These are phyloP conservation scores for Schizopygopsis malacanthus DNA, from an alignment of 2,797 vertebrate species.

Conservation along the genomic window DNA sequence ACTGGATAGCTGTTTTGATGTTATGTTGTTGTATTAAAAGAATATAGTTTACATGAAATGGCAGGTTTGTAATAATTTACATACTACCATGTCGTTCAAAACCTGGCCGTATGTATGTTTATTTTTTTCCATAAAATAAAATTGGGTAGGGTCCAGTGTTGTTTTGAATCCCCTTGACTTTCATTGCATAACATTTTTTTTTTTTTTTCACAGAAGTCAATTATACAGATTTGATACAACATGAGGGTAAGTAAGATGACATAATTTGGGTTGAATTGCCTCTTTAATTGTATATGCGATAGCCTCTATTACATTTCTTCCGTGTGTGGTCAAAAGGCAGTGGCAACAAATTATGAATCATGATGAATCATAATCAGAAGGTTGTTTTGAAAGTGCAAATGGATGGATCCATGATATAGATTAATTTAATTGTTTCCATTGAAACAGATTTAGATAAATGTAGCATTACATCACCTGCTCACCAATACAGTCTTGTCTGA, in stretches of 20 bases:
- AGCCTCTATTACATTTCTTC: background rate
- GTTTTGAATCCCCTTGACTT: background rate
- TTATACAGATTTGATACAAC: background rate
- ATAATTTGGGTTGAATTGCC: background rate
- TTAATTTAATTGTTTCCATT: background rate
- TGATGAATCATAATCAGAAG: constrained; percentile 12
- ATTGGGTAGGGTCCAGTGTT: background rate
- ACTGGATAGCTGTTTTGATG: background rate
- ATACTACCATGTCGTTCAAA: background rate
- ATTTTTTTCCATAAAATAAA: background rate
- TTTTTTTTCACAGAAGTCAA: background rate
- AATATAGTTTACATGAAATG: background rate
- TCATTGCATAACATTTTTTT: background rate
- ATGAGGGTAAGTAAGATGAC: background rate
- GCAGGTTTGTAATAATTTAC: background rate
- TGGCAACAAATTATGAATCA: background rate
- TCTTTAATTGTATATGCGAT: background rate
- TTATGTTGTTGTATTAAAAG: background rate
- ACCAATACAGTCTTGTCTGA: background rate
- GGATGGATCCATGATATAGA: background rate
- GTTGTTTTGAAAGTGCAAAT: constrained; percentile 8
- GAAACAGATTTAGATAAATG: background rate
- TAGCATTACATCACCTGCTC: background rate
- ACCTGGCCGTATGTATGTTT: background rate
- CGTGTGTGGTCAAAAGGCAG: background rate